A percentile compares a stretch with the other conserved stretches of the same genome.
Conservation (phyloP, 2,113 vertebrate genomes). For the Campylomormyrus tamandua region DNA sequence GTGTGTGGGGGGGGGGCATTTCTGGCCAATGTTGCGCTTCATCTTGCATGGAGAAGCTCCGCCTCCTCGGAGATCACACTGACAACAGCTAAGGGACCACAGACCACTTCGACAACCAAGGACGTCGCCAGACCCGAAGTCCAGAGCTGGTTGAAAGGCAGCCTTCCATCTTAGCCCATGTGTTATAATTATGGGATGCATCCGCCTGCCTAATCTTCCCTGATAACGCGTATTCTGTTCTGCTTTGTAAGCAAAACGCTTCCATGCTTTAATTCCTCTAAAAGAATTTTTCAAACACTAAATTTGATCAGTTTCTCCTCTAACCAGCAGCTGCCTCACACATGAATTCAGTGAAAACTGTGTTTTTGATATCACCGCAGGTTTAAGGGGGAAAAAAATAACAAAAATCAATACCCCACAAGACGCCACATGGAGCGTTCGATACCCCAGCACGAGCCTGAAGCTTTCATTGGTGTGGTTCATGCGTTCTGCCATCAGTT, state of each 20-base stretch:
- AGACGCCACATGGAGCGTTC: not conserved
- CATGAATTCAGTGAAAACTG: not conserved
- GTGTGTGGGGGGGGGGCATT: not conserved
- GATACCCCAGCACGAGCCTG: not conserved
- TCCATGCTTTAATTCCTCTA: not conserved
- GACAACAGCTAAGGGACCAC: not conserved
- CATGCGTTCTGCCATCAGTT: not conserved
- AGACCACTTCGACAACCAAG: not conserved
- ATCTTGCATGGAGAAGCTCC: not conserved
- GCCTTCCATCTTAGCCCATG: not conserved
- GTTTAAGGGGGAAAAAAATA: not conserved
- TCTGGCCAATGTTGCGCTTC: not conserved
- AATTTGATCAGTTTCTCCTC: not conserved
- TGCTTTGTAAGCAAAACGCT: not conserved
- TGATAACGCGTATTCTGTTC: not conserved
- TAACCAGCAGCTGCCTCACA: not conserved
- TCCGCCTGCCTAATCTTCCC: not conserved
- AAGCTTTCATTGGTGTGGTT: not conserved
- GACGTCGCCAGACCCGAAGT: not conserved
- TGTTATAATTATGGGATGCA: not conserved
- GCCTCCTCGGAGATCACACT: not conserved
- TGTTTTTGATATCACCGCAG: not conserved
- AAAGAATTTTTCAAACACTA: not conserved
- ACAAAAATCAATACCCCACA: not conserved
- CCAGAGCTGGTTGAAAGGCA: not conserved